Evolutionary conservation across 2,113 vertebrate genomes (phyloP).

Genomic region (Zapornia atra): DNA sequence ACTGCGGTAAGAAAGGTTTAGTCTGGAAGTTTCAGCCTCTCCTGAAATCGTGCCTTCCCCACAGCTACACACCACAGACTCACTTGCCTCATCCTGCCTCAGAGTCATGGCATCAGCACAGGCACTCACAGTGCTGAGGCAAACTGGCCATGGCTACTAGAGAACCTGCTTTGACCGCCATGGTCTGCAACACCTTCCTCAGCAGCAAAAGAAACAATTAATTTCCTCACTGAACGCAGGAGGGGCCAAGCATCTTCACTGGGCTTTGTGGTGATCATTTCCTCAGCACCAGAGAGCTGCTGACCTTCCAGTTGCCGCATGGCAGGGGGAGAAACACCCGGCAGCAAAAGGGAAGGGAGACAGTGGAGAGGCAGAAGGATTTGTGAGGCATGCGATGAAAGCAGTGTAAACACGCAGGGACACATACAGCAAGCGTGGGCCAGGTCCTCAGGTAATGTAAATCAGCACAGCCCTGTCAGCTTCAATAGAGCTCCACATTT

Average conservation of each 20-base stretch:
- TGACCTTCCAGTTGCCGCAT: background rate
- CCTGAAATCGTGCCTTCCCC: background rate
- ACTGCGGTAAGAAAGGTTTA: fast-evolving
- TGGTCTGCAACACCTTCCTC: background rate
- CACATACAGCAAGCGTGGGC: background rate
- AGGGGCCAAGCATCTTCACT: background rate
- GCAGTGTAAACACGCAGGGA: background rate
- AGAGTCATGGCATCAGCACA: background rate
- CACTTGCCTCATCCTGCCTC: fast-evolving
- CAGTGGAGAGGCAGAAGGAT: background rate
- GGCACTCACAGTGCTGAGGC: background rate
- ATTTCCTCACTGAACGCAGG: background rate
- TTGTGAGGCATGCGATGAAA: background rate
- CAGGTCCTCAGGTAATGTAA: conserved; percentile 32
- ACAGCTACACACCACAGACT: fast-evolving
- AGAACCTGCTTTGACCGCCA: fast-evolving
- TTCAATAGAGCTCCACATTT: background rate
- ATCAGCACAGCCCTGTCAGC: conserved; percentile 16
- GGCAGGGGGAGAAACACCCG: background rate
- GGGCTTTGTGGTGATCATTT: background rate
- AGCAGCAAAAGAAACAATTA: background rate
- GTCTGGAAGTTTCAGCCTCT: background rate
- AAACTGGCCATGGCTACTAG: background rate
- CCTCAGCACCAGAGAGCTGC: fast-evolving
- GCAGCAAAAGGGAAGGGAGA: background rate